Conservation (phyloP, 2,113 vertebrate genomes). For the Grammomys dolichurus region DNA sequence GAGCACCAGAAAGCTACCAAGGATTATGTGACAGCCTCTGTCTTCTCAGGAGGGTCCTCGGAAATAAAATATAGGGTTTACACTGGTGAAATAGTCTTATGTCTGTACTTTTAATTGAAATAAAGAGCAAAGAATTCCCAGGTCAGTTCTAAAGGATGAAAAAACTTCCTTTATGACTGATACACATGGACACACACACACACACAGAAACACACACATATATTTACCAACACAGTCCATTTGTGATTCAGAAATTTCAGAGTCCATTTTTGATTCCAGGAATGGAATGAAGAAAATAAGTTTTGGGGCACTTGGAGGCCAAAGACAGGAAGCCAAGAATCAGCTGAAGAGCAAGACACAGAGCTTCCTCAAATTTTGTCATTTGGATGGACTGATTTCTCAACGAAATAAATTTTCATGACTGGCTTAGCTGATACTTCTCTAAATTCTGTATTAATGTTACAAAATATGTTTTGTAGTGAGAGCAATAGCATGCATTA, state of each 20-base stretch:
- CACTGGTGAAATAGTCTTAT: slow-evolving; percentile 88
- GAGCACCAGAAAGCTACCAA: background rate
- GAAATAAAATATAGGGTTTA: slow-evolving; percentile 86
- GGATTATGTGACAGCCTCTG: background rate
- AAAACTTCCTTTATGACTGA: background rate
- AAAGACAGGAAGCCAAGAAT: background rate
- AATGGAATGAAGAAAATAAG: background rate
- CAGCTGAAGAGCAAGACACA: background rate
- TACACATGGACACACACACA: too few relatives aligned
- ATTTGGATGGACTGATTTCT: background rate
- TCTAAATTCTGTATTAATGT: background rate
- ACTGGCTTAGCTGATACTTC: too few relatives aligned
- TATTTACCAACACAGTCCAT: background rate
- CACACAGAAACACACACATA: too few relatives aligned
- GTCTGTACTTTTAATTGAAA: slow-evolving; percentile 88
- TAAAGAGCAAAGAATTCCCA: slow-evolving; percentile 83
- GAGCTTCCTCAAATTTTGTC: background rate
- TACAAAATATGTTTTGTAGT: background rate
- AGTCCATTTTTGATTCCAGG: background rate
- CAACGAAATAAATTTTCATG: background rate
- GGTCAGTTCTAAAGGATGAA: slow-evolving; percentile 79
- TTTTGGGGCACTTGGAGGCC: background rate
- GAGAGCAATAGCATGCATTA: background rate
- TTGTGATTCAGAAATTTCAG: background rate
- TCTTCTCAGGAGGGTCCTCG: background rate